These are phyloP conservation scores for Drosophila fuyamai DNA, from an alignment of 1,140 invertebrate genomes.

Conservation along the genomic window DNA sequence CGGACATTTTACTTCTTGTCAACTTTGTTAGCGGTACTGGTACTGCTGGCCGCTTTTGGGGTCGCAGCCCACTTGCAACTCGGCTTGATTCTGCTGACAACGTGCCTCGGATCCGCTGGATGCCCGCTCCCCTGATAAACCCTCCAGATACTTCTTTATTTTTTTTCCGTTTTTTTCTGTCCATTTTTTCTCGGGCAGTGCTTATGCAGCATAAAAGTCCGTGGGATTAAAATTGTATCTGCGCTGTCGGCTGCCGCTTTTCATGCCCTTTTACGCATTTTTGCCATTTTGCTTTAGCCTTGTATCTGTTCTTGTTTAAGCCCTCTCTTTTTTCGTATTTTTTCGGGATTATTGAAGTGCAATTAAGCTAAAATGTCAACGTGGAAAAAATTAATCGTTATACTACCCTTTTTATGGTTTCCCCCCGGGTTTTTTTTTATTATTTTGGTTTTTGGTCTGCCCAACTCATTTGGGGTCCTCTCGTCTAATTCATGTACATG, in stretches of 20 bases:
- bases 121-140: constrained; percentile 2
- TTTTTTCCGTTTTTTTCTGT: constrained; percentile 14
- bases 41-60: constrained; percentile 65
- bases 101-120: constrained; percentile 48
- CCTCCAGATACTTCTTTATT: constrained; percentile 32
- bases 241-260: constrained; percentile 74
- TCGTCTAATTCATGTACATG: constrained; percentile 82
- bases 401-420: constrained; percentile 81
- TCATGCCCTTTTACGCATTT: constrained; percentile 83
- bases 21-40: constrained; percentile 74
- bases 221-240: constrained; percentile 82
- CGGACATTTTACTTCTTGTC: constrained; percentile 85
- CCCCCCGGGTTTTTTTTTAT: constrained; percentile 22
- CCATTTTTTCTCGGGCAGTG: constrained; percentile 42
- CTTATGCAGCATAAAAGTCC: constrained; percentile 80
- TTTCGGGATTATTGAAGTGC: constrained; percentile 84
- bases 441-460: constrained; percentile 38
- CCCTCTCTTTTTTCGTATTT: constrained; percentile 47
- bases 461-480: constrained; percentile 64
- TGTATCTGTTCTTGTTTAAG: constrained; percentile 51
- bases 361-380: constrained; percentile 84
- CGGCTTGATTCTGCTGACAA: constrained; percentile 66
- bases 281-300: constrained; percentile 66
- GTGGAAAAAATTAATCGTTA: constrained; percentile 83
- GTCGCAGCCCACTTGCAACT: constrained; percentile 67